Conservation (phyloP, 2,797 vertebrate species). For the Xenops minutus region DNA sequence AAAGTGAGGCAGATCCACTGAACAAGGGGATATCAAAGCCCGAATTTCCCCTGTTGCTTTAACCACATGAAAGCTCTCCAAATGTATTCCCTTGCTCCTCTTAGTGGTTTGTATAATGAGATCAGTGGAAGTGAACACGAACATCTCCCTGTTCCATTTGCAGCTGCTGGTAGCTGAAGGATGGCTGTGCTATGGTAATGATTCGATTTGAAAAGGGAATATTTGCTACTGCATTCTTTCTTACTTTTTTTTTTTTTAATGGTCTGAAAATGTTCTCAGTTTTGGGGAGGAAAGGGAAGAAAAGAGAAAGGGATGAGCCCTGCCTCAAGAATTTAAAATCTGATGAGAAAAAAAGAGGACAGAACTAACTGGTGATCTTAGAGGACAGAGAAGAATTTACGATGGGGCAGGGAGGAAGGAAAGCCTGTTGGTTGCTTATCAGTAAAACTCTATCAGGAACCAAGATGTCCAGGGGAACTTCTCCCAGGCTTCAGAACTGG, state of each 20-base stretch:
- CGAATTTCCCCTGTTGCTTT: conserved; percentile 52
- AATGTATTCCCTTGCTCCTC: conserved; percentile 67
- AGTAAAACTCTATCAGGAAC: background rate
- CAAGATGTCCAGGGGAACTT: background rate
- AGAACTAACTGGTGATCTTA: background rate
- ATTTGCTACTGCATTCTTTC: conserved; percentile 49
- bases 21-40: conserved; percentile 73
- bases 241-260: background rate
- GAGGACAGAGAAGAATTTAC: background rate
- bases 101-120: conserved; percentile 73
- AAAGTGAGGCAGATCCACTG: conserved; percentile 45
- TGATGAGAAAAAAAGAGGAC: background rate
- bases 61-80: conserved; percentile 71
- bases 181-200: conserved; percentile 47
- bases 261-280: conserved; percentile 11
- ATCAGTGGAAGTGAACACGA: conserved; percentile 69
- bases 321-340: conserved; percentile 16
- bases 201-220: conserved; percentile 62
- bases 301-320: background rate
- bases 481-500: background rate
- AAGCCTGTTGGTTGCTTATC: background rate
- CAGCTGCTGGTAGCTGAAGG: conserved; percentile 55
- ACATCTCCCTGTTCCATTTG: conserved; percentile 57
- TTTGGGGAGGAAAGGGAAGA: background rate
- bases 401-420: background rate